Base-by-base conservation (phyloP, 2,113 vertebrate species). In the Periophthalmus modestus region DNA sequence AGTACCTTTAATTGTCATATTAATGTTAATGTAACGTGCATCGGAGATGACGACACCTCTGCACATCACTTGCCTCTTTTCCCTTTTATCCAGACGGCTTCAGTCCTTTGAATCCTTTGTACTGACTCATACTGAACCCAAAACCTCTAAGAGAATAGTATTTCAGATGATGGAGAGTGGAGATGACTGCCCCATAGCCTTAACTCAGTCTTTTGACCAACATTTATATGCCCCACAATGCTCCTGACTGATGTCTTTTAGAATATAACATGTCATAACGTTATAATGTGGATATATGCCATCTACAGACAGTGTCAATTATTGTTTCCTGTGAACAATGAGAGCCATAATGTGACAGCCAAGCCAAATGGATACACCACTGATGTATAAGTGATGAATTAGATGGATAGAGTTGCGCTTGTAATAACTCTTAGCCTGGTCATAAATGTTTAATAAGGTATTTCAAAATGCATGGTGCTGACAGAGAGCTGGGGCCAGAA, bases 81-180 rank as follows among this genome's bases (percentile, higher is more conserved):
- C 81, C 92, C 92, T 87, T 90, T 92, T 91, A 87, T 92, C 90
- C 93, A 80, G 91, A 78, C 91, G 90, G 83, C 90, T 94, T 93
- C 94, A 92, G 93, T 28, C 28, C 28, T 28, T 28, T 91, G 90
- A 89, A 80, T 39, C 75, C 92, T 95, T 94, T 92, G 91, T 91
- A 90, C 91, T 91, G 89, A 89, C 93, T 93, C 94, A 94, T 92
- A 84, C 93, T 94, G 94, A 88, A 86, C 73, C 88, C 74, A 74
- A 54, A 66, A 24, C 81, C 59, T 68, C 12, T 18, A 33, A 70
- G 75, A 79, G 75, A 72, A 39, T 66, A 71, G 15, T 10, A 55
- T 3, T 75, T 77, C 71, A 74, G 28, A 15, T 70, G 47, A 71
- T 57, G 54, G 76, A 70, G 52, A 78, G 65, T 39, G 66, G 33